phyloP scores from a whole-genome alignment of 2,888 invertebrate genomes.

The Campoplex nolae region DNA sequence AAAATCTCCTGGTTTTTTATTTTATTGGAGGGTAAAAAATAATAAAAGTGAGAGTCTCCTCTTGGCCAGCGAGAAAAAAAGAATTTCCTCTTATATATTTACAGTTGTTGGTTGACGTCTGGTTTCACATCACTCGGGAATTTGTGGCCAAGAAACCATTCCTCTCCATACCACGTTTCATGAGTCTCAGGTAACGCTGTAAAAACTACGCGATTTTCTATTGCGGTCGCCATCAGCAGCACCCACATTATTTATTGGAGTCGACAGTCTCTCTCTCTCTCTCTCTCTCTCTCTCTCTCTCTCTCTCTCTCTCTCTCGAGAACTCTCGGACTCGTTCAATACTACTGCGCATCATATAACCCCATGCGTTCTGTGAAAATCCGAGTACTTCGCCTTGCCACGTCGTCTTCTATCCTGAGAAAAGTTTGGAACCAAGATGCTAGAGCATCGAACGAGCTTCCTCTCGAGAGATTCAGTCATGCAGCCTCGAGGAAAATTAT shows the following conservation, averaged over 20 bases:
- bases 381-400: background rate
- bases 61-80: background rate
- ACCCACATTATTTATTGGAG: slow-evolving; percentile 71
- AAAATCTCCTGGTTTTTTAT: background rate
- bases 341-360: slow-evolving; percentile 65
- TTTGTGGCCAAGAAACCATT: slow-evolving; percentile 18
- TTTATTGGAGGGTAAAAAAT: slow-evolving; percentile 27
- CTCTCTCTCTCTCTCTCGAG: slow-evolving; percentile 26
- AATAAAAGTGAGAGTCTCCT: slow-evolving; percentile 37
- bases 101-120: slow-evolving; percentile 40
- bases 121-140: slow-evolving; percentile 39
- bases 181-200: slow-evolving; percentile 71
- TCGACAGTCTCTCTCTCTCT: slow-evolving; percentile 58
- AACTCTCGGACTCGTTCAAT: slow-evolving; percentile 24
- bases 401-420: background rate
- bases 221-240: slow-evolving; percentile 69
- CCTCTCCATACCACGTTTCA: slow-evolving; percentile 3
- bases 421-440: background rate
- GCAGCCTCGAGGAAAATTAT: background rate
- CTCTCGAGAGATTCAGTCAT: background rate
- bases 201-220: slow-evolving; percentile 69
- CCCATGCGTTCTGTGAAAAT: slow-evolving; percentile 58
- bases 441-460: background rate
- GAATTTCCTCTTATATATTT: slow-evolving; percentile 4
- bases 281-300: slow-evolving; percentile 25